Evolutionary conservation across 2,113 vertebrate species (phyloP).

Genomic region (Dendrocopos noguchii): DNA sequence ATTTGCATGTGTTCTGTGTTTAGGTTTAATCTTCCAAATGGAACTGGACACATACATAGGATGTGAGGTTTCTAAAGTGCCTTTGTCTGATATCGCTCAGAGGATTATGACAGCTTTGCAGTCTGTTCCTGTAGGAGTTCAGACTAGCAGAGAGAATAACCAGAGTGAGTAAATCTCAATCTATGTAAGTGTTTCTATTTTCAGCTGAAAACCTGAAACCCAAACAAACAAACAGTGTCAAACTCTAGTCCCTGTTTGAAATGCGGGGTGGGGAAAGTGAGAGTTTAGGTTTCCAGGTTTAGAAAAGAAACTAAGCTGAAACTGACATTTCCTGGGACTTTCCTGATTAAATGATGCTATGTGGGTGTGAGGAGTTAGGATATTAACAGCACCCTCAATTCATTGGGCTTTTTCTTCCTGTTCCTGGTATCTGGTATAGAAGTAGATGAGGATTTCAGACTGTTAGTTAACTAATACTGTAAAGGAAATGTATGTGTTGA

Average conservation of each 20-base stretch:
- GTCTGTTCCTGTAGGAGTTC: constrained; percentile 48
- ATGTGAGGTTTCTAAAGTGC: constrained; percentile 73
- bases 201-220: not conserved
- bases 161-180: constrained; percentile 70
- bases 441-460: not conserved
- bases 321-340: not conserved
- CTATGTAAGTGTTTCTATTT: not conserved
- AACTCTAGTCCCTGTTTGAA: not conserved
- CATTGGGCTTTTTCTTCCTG: not conserved
- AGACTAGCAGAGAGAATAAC: constrained; percentile 48
- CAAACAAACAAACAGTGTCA: not conserved
- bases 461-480: not conserved
- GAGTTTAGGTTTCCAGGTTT: not conserved
- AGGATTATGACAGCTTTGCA: constrained; percentile 85
- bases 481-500: not conserved
- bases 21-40: constrained; percentile 78
- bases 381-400: not conserved
- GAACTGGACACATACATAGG: constrained; percentile 67
- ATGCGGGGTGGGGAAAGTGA: not conserved
- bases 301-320: not conserved
- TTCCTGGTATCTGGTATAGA: not conserved
- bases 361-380: not conserved
- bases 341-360: not conserved
- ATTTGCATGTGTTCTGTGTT: constrained; percentile 56
- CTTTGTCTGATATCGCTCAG: constrained; percentile 84